phyloP scores from a whole-genome alignment of 2,888 invertebrate genomes.

The Aspidiotus rigidus region DNA sequence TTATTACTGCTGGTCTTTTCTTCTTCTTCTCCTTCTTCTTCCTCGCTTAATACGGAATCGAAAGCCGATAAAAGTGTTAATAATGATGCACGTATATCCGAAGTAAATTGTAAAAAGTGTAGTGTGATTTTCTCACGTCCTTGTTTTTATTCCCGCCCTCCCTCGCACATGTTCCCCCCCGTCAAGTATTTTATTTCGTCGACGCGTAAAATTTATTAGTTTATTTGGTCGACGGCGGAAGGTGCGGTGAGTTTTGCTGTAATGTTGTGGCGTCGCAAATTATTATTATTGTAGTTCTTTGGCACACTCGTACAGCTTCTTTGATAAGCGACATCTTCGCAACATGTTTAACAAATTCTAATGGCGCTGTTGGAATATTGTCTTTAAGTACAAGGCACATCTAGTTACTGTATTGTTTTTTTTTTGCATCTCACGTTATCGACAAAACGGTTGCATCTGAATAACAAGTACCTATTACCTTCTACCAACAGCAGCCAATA shows the following conservation, averaged over 20 bases:
- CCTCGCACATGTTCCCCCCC: not conserved
- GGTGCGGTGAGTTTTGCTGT: not conserved
- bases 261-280: not conserved
- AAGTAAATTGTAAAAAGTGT: not conserved
- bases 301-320: not conserved
- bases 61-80: conserved; percentile 1
- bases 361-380: not conserved
- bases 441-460: not conserved
- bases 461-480: not conserved
- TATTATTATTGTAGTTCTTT: not conserved
- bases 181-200: not conserved
- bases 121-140: not conserved
- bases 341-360: not conserved
- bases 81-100: not conserved
- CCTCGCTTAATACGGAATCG: too few relatives aligned
- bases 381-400: not conserved
- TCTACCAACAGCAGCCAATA: too few relatives aligned
- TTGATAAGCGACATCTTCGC: not conserved
- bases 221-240: not conserved
- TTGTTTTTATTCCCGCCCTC: not conserved
- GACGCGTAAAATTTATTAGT: not conserved
- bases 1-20: not conserved
- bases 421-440: not conserved
- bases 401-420: not conserved
- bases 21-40: not conserved